These are phyloP conservation scores for Probaryconus sp. DNA, from an alignment of 1,140 invertebrate species.

Conservation along the genomic window DNA sequence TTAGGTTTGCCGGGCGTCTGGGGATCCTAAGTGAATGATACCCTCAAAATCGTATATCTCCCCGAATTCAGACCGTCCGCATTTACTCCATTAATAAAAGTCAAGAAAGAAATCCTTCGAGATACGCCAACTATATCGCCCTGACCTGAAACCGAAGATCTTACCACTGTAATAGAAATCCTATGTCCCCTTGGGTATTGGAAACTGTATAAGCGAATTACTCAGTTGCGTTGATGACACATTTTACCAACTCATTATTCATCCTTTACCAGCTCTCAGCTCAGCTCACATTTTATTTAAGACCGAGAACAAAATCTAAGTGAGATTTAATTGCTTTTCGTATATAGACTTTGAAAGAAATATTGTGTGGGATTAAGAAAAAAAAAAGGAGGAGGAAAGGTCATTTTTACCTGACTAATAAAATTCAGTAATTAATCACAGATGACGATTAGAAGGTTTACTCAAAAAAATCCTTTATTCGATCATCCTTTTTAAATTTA, in stretches of 20 bases:
- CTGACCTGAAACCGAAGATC: slow-evolving; percentile 66
- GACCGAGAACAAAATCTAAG: no score
- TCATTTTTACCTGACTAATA: no score
- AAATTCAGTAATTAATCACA: no score
- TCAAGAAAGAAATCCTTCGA: slow-evolving; percentile 63
- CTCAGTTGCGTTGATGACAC: slow-evolving; percentile 3
- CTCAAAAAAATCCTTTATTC: no score
- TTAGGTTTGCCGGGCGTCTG: slow-evolving; percentile 59
- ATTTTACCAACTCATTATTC: not conserved
- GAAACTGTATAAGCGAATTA: slow-evolving; percentile 61
- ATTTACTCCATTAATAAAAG: slow-evolving; percentile 67
- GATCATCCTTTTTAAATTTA: no score
- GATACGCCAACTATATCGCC: slow-evolving; percentile 62
- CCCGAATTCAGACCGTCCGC: slow-evolving; percentile 47
- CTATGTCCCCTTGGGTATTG: slow-evolving; percentile 29
- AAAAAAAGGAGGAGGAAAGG: no score
- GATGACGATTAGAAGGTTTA: no score
- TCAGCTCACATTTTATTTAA: no score
- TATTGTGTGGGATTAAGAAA: no score
- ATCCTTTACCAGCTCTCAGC: no score
- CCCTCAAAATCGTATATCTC: slow-evolving; percentile 57
- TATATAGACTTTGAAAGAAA: no score
- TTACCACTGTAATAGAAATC: slow-evolving; percentile 53
- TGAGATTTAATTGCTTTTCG: no score
- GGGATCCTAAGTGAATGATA: slow-evolving; percentile 66